Base-by-base conservation (phyloP, 2,113 vertebrate species). In the Xyrauchen texanus region DNA sequence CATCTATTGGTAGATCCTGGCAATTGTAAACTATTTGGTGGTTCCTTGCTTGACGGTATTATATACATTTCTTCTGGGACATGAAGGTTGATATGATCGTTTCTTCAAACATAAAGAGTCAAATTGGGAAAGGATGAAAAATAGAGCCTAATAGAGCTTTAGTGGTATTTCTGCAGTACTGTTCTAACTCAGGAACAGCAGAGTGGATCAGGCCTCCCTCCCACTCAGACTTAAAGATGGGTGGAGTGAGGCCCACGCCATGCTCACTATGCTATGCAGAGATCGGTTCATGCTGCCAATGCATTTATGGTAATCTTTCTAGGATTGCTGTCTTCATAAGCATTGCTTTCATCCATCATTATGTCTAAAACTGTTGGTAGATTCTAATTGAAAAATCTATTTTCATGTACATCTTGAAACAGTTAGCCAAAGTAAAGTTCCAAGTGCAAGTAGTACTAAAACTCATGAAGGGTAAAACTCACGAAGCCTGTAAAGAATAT, bases 221-320 rank as follows among this genome's bases (percentile, higher is more conserved):
- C 90, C 84, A 91, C 91, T 83, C 74, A 81, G 67, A 21, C 73
- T 91, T 92, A 89, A 90, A 90, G 85, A 85, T 75, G 70, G 58
- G 77, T 77, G 11, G 78, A 81, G 16, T 80, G n/a, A 82, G 80
- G 80, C 91, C 91, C 86, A 90, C 89, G 84, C 87, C 46, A 9
- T 45, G 15, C 74, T 61, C 7, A 42, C 66, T 52, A 75, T 15
- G 55, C 65, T 61, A 61, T 60, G 45, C 53, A 7, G 64, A 21
- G 63, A 34, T 34, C 3, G 21, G 21, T 34, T 34, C 21, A 34
- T 34, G 21, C 21, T 34, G 21, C 21, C 21, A 77, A 53, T 69
- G 69, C 45, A 55, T 71, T 47, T 52, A 51, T 83, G n/a, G 21
- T 34, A 1, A 34, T 1, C 21, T 34, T n/a, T n/a, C n/a, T n/a